phyloP scores from a whole-genome alignment of 1,140 invertebrate species.

The Leguminivora glycinivorella region DNA sequence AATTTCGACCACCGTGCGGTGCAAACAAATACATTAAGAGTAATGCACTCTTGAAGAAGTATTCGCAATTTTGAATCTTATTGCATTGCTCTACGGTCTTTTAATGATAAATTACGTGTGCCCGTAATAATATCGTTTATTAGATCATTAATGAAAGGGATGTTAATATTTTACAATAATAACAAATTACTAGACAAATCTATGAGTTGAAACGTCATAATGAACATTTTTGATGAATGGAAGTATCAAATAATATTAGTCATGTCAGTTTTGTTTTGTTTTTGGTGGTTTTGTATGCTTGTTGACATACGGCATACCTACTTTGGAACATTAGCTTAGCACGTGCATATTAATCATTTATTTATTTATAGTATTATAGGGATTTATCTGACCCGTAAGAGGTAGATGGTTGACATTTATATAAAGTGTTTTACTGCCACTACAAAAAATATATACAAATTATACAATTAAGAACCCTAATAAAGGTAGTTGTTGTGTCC shows the following conservation, averaged over 20 bases:
- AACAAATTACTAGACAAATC: neutral
- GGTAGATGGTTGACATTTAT: no score
- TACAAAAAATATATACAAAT: no score
- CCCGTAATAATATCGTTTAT: neutral
- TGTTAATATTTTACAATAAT: conserved; percentile 1
- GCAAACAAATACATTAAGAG: conserved; percentile 1
- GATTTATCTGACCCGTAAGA: no score
- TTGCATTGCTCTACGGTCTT: neutral
- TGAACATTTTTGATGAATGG: no score
- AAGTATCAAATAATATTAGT: neutral
- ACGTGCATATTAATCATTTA: neutral
- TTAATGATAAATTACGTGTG: neutral
- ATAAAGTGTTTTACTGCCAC: no score
- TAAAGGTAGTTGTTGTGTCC: no score
- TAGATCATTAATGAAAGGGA: neutral
- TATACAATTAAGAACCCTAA: no score
- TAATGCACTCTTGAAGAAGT: neutral
- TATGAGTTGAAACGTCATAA: neutral
- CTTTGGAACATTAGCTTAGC: neutral
- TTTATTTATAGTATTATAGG: neutral
- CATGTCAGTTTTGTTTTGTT: neutral
- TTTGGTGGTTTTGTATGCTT: neutral
- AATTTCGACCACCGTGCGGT: neutral
- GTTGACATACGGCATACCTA: neutral
- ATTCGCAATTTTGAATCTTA: neutral